Conservation (phyloP, 2,797 vertebrate species). For the Austrolebias charrua region DNA sequence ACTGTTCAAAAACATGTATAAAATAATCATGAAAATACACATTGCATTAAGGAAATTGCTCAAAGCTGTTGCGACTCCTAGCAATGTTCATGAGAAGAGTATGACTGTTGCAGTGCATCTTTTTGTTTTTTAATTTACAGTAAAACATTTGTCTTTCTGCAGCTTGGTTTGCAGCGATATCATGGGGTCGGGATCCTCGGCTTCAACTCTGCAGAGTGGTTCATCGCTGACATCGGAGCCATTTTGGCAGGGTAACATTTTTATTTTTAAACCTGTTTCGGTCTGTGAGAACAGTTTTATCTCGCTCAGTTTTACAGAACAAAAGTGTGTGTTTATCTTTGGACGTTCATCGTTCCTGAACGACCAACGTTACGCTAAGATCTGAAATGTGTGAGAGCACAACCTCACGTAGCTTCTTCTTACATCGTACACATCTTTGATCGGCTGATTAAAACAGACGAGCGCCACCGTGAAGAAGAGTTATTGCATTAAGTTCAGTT, state of each 20-base stretch:
- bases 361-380: not conserved
- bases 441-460: not conserved
- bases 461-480: not conserved
- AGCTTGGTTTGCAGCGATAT: slow-evolving; percentile 91
- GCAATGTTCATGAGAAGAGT: not conserved
- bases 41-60: not conserved
- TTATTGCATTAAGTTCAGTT: too few relatives aligned
- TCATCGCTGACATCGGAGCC: slow-evolving; percentile 86
- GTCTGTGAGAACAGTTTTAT: not conserved
- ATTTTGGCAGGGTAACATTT: slow-evolving; percentile 91
- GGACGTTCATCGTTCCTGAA: not conserved
- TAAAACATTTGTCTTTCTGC: slow-evolving; percentile 47
- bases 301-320: not conserved
- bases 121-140: not conserved
- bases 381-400: not conserved
- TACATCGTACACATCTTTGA: not conserved
- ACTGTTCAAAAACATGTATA: too few relatives aligned
- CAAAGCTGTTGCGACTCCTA: too few relatives aligned
- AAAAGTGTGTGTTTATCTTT: fast-evolving
- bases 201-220: slow-evolving; percentile 92
- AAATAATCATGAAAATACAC: not conserved
- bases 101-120: not conserved
- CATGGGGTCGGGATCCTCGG: slow-evolving; percentile 92
- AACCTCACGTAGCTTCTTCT: slow-evolving; percentile 3
- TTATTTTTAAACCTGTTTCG: not conserved